A percentile compares a stretch with the other conserved stretches of the same genome.
These are phyloP conservation scores for Trichomalopsis sarcophagae DNA, from an alignment of 1,140 invertebrate genomes.

Conservation along the genomic window DNA sequence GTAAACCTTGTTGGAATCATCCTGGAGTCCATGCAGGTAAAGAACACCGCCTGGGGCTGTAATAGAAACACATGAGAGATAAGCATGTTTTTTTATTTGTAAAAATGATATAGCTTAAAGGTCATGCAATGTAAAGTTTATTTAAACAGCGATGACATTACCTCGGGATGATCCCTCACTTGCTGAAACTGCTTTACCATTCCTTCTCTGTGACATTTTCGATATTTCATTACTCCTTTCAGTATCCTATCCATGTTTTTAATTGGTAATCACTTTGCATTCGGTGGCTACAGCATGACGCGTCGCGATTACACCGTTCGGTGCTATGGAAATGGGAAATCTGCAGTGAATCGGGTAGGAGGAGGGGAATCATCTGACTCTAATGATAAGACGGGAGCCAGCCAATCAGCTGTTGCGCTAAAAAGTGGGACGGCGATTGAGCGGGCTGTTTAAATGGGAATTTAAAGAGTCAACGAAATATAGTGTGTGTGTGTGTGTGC, in stretches of 20 bases:
- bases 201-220: constrained; percentile 84
- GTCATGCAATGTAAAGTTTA: background rate
- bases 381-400: constrained; percentile 2
- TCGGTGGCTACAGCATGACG: constrained; percentile 16
- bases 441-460: constrained; percentile 26
- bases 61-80: constrained; percentile 8
- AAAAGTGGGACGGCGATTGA: background rate
- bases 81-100: background rate
- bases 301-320: background rate
- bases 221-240: constrained; percentile 91
- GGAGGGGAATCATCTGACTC: constrained; percentile 12
- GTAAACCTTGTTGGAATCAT: constrained; percentile 97
- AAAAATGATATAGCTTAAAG: background rate
- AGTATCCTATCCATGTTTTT: constrained; percentile 87
- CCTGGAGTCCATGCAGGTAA: constrained; percentile 97
- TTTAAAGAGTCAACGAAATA: background rate
- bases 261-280: background rate
- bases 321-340: background rate
- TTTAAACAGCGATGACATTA: constrained; percentile 73
- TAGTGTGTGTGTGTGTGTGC: too few species aligned
- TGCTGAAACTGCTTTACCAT: constrained; percentile 94
- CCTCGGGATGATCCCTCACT: constrained; percentile 90
- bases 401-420: constrained; percentile 29
- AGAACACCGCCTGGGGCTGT: constrained; percentile 96
- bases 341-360: background rate